A percentile compares a stretch with the other conserved stretches of the same genome.
phyloP scores from a whole-genome alignment of 2,797 vertebrate species.

The Glyptemys insculpta region DNA sequence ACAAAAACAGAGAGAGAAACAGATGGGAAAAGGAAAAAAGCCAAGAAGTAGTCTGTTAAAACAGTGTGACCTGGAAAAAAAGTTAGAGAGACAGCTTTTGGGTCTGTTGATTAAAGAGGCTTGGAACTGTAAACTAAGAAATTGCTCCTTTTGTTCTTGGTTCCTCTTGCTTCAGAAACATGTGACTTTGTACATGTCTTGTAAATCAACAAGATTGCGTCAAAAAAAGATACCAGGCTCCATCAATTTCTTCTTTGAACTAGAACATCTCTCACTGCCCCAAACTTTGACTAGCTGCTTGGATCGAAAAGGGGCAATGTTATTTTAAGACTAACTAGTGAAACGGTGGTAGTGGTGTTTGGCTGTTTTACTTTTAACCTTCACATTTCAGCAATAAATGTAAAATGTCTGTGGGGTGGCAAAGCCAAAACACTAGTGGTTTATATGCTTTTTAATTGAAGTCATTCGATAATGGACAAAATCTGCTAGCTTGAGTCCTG shows the following conservation, averaged over 20 bases:
- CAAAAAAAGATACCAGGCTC: not conserved
- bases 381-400: not conserved
- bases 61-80: not conserved
- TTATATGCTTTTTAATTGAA: not conserved
- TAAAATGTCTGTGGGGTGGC: not conserved
- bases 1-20: not conserved
- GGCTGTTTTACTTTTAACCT: not conserved
- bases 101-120: not conserved
- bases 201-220: not conserved
- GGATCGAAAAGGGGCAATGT: not conserved
- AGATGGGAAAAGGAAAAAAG: not conserved
- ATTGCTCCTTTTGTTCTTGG: not conserved
- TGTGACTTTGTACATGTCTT: not conserved
- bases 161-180: not conserved
- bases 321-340: not conserved
- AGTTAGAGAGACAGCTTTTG: not conserved
- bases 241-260: not conserved
- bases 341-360: not conserved
- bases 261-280: no score
- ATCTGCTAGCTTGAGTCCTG: not conserved
- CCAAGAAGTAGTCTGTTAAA: not conserved
- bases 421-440: fast-evolving
- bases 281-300: not conserved
- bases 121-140: not conserved
- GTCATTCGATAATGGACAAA: not conserved